Base-by-base conservation (phyloP, 2,113 vertebrate species). In the Leptobrachium ailaonicum region DNA sequence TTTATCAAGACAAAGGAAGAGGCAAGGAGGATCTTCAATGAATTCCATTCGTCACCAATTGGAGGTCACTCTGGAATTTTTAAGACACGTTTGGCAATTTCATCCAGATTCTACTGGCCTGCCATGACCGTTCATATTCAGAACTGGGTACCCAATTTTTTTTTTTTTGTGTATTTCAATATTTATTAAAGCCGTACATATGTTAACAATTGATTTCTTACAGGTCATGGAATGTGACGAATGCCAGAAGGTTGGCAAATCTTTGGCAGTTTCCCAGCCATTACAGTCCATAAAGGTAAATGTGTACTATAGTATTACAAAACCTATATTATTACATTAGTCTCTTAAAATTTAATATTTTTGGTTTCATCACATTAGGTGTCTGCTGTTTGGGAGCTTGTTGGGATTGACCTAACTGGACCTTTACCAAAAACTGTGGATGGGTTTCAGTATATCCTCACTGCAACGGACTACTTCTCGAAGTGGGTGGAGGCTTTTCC, bases 401-500 rank as follows among this genome's bases (percentile, higher is more conserved):
- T 70, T 70, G 67, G 67, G 43, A 70, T 70, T 70, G 67, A 70
- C 67, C 8, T 10, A 12, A 70, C 67, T 3, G 67, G 67, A 5
- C 40, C 67, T 8, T 70, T 70, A 12, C 67, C 67, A 70, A 70
- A 70, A 9, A 62, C 58, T 6, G 45, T 47, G 43, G 67, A 70
- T 8, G 40, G 67, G 2, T 45, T 8, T 45, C n/a, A 70, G 4
- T 70, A 70, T 10, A 70, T 70, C 43, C 7, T 70, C 5, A 70
- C 6, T 3, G 67, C 40, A 5, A 70, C 67, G 2, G 67, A 70
- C 7, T 70, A 70, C 6, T 70, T 70, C 7, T 70, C n/a, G 20
- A 70, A 70, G 67, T 70, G 67, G 67, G 67, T 70, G 12, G 67
- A 70, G 43, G 40, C 67, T 8, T 70, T 8, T 70, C 67, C 67